Evolutionary conservation across 2,888 invertebrate genomes (phyloP), one percentile per base, ranked within the genome.

Genomic region (Brachyopa scutellaris): DNA sequence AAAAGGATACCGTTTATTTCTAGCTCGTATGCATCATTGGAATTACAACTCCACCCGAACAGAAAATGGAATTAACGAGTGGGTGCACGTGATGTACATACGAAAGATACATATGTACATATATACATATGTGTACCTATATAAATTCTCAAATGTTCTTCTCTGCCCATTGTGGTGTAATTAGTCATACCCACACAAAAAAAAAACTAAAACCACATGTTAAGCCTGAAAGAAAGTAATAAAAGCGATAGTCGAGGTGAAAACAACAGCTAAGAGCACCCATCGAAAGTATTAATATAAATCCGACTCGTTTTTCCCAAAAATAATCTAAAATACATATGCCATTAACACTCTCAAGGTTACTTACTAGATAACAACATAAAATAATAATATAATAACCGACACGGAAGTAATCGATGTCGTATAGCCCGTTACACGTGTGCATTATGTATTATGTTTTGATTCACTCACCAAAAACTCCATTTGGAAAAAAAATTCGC

Each of bases 401-500:
- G 19, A n/a, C n/a, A 51, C 17, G 19, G 13, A n/a, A 51, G 9
- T 19, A 31, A 33, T 33, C 19, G 31, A 31, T 49, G 17, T 5
- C 29, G 2, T 19, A 13, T n/a, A n/a, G 31, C 19, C 69, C 59
- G 51, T 61, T 70, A 61, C 31, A 61, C 47, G 47, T 26, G 62
- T 31, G 11, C 2, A 13, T 21, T 5, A 26, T 38, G 9, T 0
- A 13, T 5, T 7, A 6, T 19, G 5, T 13, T 47, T n/a, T 38
- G 15, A 42, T 26, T 53, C 31, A 92, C 93, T 91, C 90, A 95
- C 95, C 93, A 93, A 88, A 93, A 95, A 77, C 92, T 92, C 85
- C 93, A 89, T 84, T 93, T 92, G 2, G 95, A 94, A 19, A 95
- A 85, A 13, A 92, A 85, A 88, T 93, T 94, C 2, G 95, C 93